A percentile compares a stretch with the other conserved stretches of the same genome.
Conservation (phyloP, 2,888 invertebrate species). For the Aethes cnicana region DNA sequence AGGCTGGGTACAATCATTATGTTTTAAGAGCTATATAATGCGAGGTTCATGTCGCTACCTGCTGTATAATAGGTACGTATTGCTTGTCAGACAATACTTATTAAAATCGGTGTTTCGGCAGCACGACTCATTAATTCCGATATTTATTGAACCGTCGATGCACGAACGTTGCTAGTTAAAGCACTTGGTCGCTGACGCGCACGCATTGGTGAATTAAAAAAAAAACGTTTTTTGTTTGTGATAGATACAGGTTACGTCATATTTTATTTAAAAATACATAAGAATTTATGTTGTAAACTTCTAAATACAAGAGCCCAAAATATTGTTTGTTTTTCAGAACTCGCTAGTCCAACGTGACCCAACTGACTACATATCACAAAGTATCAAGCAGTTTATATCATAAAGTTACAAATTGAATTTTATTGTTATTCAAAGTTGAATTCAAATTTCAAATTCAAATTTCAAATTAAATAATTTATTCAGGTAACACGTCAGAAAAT, state of each 20-base stretch:
- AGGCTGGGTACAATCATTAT: conserved; percentile 11
- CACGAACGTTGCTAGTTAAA: conserved; percentile 51
- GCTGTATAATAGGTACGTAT: conserved; percentile 42
- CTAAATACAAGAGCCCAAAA: no score
- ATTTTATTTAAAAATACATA: no score
- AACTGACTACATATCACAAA: no score
- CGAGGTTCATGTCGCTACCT: conserved; percentile 8
- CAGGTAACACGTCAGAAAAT: no score
- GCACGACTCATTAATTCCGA: conserved; percentile 72
- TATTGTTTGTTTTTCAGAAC: no score
- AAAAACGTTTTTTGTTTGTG: neutral
- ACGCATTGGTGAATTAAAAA: conserved; percentile 9
- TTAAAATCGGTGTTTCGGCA: conserved; percentile 73
- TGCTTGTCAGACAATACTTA: conserved; percentile 66
- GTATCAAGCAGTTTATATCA: no score
- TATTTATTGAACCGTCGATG: conserved; percentile 65
- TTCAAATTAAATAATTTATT: no score
- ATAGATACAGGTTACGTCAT: neutral
- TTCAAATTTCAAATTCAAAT: no score
- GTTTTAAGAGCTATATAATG: conserved; percentile 22
- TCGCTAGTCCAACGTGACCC: no score
- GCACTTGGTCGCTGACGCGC: conserved; percentile 13
- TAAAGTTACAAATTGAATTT: no score
- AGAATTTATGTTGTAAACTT: no score
- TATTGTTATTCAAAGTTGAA: no score